Percentiles rank a stretch among this genome's conserved stretches.
Evolutionary conservation across 2,888 invertebrate species (phyloP).

Genomic region (Boloria selene): DNA sequence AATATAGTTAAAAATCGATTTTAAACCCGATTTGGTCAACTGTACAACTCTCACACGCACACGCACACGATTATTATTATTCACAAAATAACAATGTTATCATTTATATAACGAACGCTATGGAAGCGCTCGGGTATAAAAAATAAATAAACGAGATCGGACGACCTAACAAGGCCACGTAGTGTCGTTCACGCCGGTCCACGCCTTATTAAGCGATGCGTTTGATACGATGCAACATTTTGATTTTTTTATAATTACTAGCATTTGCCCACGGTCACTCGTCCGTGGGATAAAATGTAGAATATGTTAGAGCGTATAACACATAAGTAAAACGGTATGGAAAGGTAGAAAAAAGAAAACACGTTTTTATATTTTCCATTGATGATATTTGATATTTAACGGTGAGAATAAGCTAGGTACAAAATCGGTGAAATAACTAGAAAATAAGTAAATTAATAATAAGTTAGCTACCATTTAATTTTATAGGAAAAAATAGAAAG

Average conservation of each 20-base stretch:
- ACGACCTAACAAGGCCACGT: constrained; percentile 62
- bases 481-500: no score
- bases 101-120: constrained; percentile 24
- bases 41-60: not conserved
- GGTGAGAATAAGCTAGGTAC: no score
- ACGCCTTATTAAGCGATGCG: constrained; percentile 27
- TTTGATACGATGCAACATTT: constrained; percentile 33
- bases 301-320: constrained; percentile 5
- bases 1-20: not conserved
- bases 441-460: no score
- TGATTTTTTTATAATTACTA: not conserved
- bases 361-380: no score
- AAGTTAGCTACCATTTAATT: no score
- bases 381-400: no score
- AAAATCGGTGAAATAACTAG: no score
- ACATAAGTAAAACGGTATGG: not conserved
- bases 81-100: constrained; percentile 18
- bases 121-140: constrained; percentile 45
- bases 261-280: constrained; percentile 8
- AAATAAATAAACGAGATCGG: constrained; percentile 50
- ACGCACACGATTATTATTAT: not conserved
- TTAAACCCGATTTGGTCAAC: not conserved
- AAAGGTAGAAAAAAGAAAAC: no score
- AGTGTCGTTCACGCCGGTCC: constrained; percentile 49
- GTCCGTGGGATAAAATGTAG: constrained; percentile 15